These are phyloP conservation scores for Scelioninae gen. 2 DNA, from an alignment of 2,888 invertebrate species.

Conservation along the genomic window DNA sequence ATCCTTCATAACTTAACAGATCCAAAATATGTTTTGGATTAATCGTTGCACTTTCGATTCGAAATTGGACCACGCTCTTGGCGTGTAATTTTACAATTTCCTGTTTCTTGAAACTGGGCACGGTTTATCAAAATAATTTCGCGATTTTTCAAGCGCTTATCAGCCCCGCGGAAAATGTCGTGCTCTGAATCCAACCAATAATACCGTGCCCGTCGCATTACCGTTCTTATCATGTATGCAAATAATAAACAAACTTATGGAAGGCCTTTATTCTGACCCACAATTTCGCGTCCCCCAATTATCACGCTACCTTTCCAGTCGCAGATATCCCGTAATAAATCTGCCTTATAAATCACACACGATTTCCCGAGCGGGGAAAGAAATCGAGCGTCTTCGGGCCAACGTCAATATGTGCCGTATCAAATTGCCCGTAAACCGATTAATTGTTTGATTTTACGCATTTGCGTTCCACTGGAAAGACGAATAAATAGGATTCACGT, in stretches of 20 bases:
- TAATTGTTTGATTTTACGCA: constrained; percentile 47
- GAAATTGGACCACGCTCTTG: too few relatives aligned
- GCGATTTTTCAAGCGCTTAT: background rate
- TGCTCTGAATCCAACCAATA: background rate
- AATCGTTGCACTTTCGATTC: too few relatives aligned
- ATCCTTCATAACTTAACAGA: constrained; percentile 50
- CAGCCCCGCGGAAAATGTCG: background rate
- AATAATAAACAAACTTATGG: constrained; percentile 34
- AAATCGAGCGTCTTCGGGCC: constrained; percentile 37
- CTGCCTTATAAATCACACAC: constrained; percentile 46
- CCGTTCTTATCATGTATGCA: constrained; percentile 49
- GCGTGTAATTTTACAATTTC: constrained; percentile 30
- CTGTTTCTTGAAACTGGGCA: too few relatives aligned
- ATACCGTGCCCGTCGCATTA: constrained; percentile 5
- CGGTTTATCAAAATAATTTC: too few relatives aligned
- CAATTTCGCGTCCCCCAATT: constrained; percentile 36
- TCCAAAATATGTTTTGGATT: constrained; percentile 35
- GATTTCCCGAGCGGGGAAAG: constrained; percentile 17
- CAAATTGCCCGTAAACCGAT: constrained; percentile 31
- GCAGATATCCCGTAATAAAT: constrained; percentile 35
- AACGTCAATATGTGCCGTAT: constrained; percentile 46
- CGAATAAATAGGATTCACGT: constrained; percentile 3
- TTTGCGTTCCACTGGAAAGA: constrained; percentile 18
- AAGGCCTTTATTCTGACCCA: constrained; percentile 33
- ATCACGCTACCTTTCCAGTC: constrained; percentile 43